Percentiles rank a stretch among this genome's conserved stretches.
These are phyloP conservation scores for Brachyhypopomus occidentalis DNA, from an alignment of 2,113 vertebrate genomes.

Conservation along the genomic window DNA sequence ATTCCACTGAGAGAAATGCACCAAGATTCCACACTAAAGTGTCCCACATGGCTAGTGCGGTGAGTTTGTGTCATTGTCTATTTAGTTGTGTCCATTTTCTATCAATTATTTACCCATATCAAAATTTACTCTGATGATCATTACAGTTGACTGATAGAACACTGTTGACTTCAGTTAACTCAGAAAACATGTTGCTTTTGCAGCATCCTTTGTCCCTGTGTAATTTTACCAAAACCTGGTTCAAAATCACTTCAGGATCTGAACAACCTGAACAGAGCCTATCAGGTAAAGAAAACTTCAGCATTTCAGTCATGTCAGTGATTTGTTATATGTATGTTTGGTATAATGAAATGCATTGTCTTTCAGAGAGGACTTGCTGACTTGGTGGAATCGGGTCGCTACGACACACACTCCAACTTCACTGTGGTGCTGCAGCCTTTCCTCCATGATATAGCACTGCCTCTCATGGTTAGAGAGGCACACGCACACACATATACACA, in stretches of 20 bases:
- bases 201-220: conserved; percentile 83
- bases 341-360: not conserved
- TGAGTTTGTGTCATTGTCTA: conserved; percentile 50
- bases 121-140: not conserved
- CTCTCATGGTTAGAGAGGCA: not conserved
- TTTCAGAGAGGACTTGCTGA: conserved; percentile 72
- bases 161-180: not conserved
- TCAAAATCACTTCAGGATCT: conserved; percentile 75
- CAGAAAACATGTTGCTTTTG: not conserved
- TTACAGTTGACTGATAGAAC: not conserved
- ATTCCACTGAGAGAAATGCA: conserved; percentile 76
- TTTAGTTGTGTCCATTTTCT: not conserved
- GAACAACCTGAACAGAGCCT: conserved; percentile 68
- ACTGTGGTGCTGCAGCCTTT: conserved; percentile 83
- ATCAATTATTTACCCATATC: not conserved
- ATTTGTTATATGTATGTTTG: not conserved
- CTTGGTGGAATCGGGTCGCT: conserved; percentile 76
- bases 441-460: conserved; percentile 64
- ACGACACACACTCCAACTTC: conserved; percentile 78
- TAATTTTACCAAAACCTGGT: conserved; percentile 69
- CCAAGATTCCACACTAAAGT: conserved; percentile 67
- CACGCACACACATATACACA: not conserved
- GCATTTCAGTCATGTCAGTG: not conserved
- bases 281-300: conserved; percentile 76
- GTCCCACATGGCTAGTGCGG: conserved; percentile 77